Conservation (phyloP, 23 tunicate species). For the Halocynthia roretzi region DNA sequence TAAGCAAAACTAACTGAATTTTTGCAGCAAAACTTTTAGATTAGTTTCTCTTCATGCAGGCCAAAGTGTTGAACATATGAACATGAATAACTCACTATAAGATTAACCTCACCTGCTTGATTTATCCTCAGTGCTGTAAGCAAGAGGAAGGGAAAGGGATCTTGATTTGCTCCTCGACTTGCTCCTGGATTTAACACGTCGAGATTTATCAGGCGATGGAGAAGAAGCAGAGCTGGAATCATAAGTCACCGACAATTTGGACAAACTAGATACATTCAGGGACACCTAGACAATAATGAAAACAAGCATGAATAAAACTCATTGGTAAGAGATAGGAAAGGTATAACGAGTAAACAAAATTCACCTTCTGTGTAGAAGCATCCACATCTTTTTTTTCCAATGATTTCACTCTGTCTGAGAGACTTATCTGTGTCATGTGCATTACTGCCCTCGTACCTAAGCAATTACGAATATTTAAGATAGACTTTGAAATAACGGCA, state of each 20-base stretch:
- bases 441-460: slow-evolving; percentile 35
- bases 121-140: slow-evolving; percentile 2
- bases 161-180: slow-evolving; percentile 13
- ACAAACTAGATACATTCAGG: slow-evolving; percentile 9
- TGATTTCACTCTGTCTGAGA: slow-evolving; percentile 34
- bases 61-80: too few relatives aligned
- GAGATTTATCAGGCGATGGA: not conserved
- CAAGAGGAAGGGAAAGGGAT: slow-evolving; percentile 1
- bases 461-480: not conserved
- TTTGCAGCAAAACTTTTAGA: too few relatives aligned
- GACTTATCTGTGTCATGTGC: slow-evolving; percentile 54
- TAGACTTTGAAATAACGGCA: too few relatives aligned
- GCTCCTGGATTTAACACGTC: not conserved
- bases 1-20: too few relatives aligned
- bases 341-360: not conserved
- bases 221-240: slow-evolving; percentile 21
- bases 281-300: not conserved
- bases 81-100: too few relatives aligned
- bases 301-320: not conserved
- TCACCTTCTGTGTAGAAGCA: not conserved
- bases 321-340: not conserved
- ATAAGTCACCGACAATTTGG: not conserved
- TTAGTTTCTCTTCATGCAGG: too few relatives aligned
- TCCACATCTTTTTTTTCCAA: not conserved
- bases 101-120: not conserved